Evolutionary conservation across 2,113 vertebrate species (phyloP), one percentile per base, ranked within the genome.

Genomic region (Antigone vipio): DNA sequence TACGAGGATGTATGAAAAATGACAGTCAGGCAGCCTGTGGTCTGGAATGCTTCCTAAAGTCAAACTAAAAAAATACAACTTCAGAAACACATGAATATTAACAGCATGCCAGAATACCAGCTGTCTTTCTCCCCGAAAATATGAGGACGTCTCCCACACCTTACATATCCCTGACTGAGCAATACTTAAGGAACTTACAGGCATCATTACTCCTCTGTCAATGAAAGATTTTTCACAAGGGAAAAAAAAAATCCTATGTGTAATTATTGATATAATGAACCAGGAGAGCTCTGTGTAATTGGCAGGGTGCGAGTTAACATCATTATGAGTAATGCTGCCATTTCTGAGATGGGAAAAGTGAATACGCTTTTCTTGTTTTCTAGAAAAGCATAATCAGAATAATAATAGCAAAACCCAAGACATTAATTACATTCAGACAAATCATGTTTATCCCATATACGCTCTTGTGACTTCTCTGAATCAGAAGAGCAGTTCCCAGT

Each of bases 121-220:
- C 64, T 86, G 59, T 47, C 38, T 84, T 86, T 84, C 34, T 91
- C 58, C 69, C 62, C 2, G 0, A 71, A 96, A 92, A 89, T 45
- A 95, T 15, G 30, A 92, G 86, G 84, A 42, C 44, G 44, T 71
- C 44, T 93, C 73, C 73, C 84, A 87, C 45, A 76, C 76, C 50
- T 89, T 82, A 32, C 38, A 66, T 52, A 85, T 89, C 69, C 58
- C 74, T 95, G 91, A 93, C 86, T 81, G 83, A 93, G 88, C 77
- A 89, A 87, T 82, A 93, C 45, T 93, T 78, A 76, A 77, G 64
- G 42, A 92, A 91, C 32, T 95, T 92, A 79, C 14, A 93, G 86
- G 80, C 80, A 76, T 79, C 86, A 79, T 93, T 93, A 72, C 26
- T 93, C 52, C 42, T 78, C 62, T 82, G 69, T 58, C 77, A 86